These are phyloP conservation scores for Myotis vivesi DNA, from an alignment of 2,797 vertebrate species.

Conservation along the genomic window DNA sequence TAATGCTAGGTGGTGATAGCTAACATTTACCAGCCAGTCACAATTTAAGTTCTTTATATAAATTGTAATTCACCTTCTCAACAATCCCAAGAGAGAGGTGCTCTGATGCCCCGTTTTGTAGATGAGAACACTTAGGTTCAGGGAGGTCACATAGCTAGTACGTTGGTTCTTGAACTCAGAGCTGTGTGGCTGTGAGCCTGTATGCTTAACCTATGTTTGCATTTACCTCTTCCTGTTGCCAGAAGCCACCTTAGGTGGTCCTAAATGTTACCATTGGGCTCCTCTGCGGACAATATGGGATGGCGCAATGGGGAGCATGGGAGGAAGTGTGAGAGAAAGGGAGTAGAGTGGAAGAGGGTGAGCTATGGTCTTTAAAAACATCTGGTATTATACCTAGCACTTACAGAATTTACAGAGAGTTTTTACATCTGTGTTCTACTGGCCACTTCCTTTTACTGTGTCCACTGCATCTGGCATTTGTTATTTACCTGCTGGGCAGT, in stretches of 20 bases:
- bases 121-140: neutral
- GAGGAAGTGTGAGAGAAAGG: neutral
- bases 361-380: neutral
- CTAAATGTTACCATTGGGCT: neutral
- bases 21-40: neutral
- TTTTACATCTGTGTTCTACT: neutral
- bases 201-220: neutral
- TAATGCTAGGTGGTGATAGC: neutral
- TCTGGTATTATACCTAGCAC: neutral
- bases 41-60: neutral
- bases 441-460: neutral
- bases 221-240: neutral
- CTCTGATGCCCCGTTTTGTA: neutral
- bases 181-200: neutral
- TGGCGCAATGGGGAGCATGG: neutral
- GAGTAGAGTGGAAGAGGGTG: neutral
- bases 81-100: neutral
- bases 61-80: slow-evolving; percentile 17
- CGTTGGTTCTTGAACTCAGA: neutral
- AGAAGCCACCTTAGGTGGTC: neutral
- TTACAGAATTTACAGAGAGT: neutral
- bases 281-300: neutral
- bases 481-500: neutral
- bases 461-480: neutral
- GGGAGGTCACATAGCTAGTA: neutral